Percentiles rank a stretch among this genome's conserved stretches.
These are phyloP conservation scores for Desmodus rotundus DNA, from an alignment of 2,113 vertebrate genomes.

Conservation along the genomic window DNA sequence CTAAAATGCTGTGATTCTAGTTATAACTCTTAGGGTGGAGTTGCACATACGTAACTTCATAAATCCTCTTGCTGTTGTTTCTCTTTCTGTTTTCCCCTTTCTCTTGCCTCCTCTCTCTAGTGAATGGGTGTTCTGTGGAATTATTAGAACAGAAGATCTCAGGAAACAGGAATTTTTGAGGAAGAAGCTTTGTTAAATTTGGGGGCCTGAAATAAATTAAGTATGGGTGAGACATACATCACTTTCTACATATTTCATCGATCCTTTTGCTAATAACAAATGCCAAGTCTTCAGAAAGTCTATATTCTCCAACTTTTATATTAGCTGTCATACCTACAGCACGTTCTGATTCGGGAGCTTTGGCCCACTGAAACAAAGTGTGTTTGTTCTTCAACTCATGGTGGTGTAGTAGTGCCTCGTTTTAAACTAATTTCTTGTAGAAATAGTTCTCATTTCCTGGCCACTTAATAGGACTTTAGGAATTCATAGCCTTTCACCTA, in stretches of 20 bases:
- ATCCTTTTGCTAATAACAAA: background rate
- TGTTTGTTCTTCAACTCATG: background rate
- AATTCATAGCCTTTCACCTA: background rate
- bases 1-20: background rate
- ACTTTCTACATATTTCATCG: background rate
- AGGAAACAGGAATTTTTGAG: background rate
- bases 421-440: background rate
- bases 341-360: background rate
- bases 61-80: background rate
- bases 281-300: background rate
- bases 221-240: background rate
- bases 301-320: background rate
- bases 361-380: background rate
- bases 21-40: background rate
- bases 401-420: background rate
- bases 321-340: background rate
- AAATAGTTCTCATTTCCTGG: constrained; percentile 16
- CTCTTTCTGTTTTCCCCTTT: background rate
- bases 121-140: background rate
- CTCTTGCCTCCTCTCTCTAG: background rate
- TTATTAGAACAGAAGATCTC: background rate
- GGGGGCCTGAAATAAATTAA: background rate
- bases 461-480: constrained; percentile 13
- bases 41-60: background rate
- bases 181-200: constrained; percentile 6